Evolutionary conservation across 2,797 vertebrate species (phyloP).

Genomic region (Myripristis jacobus): DNA sequence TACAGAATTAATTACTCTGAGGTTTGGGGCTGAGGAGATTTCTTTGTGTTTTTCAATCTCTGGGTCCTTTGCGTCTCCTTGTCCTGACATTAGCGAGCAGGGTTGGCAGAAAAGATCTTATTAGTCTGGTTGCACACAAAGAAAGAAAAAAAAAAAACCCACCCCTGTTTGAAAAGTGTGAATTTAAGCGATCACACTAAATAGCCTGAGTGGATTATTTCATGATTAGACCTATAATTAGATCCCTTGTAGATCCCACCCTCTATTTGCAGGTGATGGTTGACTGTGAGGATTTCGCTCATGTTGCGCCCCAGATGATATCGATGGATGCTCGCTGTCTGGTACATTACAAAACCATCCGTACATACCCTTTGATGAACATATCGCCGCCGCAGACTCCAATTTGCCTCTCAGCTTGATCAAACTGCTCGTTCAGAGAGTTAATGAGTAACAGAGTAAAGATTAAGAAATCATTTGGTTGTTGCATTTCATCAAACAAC

Average conservation of each 20-base stretch:
- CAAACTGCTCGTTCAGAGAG: constrained; percentile 61
- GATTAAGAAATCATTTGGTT: constrained; percentile 50
- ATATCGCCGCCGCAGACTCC: constrained; percentile 33
- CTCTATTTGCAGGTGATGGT: constrained; percentile 8
- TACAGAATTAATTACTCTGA: constrained; percentile 56
- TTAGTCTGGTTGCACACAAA: constrained; percentile 38
- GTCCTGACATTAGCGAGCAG: constrained; percentile 21
- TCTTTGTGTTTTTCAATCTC: constrained; percentile 39
- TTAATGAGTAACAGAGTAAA: constrained; percentile 63
- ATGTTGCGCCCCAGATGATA: constrained; percentile 5
- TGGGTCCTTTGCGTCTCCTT: constrained; percentile 23
- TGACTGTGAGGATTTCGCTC: constrained; percentile 8
- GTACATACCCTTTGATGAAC: constrained; percentile 43
- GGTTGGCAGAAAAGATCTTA: constrained; percentile 34
- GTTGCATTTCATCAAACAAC: constrained; percentile 47
- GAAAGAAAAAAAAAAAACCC: background rate
- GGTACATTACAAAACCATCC: constrained; percentile 25
- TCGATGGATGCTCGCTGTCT: background rate
- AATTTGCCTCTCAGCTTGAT: constrained; percentile 48
- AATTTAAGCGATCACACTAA: constrained; percentile 30
- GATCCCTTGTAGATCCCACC: constrained; percentile 18
- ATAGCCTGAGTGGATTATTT: constrained; percentile 13
- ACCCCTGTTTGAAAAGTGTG: constrained; percentile 17
- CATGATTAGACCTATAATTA: constrained; percentile 39
- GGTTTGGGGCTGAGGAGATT: constrained; percentile 47